These are phyloP conservation scores for Lacanobia wlatinum DNA, from an alignment of 2,888 invertebrate species.

Conservation along the genomic window DNA sequence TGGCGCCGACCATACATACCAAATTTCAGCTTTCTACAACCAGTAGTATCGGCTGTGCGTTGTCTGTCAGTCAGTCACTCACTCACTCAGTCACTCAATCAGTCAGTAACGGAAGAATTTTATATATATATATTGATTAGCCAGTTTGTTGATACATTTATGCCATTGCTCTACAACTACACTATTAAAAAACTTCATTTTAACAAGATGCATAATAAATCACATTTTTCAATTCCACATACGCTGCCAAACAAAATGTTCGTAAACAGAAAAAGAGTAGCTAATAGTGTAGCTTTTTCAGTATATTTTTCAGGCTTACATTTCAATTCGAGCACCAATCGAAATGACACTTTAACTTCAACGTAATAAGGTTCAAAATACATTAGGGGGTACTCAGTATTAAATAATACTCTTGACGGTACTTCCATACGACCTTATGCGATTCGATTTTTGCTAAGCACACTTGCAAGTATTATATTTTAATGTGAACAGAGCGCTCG, in stretches of 20 bases:
- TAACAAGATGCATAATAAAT: slow-evolving; percentile 40
- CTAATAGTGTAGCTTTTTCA: slow-evolving; percentile 51
- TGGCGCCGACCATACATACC: too few relatives aligned
- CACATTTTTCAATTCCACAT: slow-evolving; percentile 60
- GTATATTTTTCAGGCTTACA: slow-evolving; percentile 45
- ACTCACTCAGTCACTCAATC: too few relatives aligned
- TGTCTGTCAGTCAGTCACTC: too few relatives aligned
- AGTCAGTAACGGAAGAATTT: too few relatives aligned
- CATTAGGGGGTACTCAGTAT: slow-evolving; percentile 19
- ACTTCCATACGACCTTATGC: slow-evolving; percentile 35
- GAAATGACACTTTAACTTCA: slow-evolving; percentile 10
- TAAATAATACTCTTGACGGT: slow-evolving; percentile 56
- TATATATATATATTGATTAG: too few relatives aligned
- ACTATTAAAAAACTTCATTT: neutral
- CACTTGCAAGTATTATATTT: slow-evolving; percentile 38
- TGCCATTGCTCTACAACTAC: too few relatives aligned
- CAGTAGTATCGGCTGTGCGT: too few relatives aligned
- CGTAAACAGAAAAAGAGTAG: slow-evolving; percentile 52
- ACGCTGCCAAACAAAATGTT: slow-evolving; percentile 47
- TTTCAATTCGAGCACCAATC: neutral
- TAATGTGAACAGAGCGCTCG: slow-evolving; percentile 28
- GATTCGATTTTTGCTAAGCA: slow-evolving; percentile 62
- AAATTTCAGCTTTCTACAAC: too few relatives aligned
- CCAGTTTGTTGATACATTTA: too few relatives aligned
- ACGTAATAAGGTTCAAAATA: slow-evolving; percentile 25